Evolutionary conservation across 37 sponge, comb jelly and placozoan species (phyloP).

Genomic region (Petrosia ficiformis): DNA sequence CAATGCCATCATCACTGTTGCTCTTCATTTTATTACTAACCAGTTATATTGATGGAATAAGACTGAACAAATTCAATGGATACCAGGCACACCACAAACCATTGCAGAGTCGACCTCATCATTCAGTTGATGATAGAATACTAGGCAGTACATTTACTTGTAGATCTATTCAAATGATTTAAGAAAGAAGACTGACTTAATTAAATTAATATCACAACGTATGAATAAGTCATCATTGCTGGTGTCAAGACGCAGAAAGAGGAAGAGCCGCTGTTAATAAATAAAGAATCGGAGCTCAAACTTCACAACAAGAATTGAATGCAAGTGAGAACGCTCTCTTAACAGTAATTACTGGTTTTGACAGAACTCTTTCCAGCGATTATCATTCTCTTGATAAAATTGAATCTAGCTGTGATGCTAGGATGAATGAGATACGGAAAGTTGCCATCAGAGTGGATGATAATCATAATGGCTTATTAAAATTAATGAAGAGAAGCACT

Average conservation of each 20-base stretch:
- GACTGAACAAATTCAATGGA: too few relatives aligned
- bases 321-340: conserved; percentile 63
- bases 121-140: too few relatives aligned
- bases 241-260: not conserved
- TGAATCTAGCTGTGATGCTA: conserved; percentile 37
- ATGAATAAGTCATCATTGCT: not conserved
- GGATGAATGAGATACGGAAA: conserved; percentile 54
- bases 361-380: conserved; percentile 63
- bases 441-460: conserved; percentile 55
- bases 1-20: too few relatives aligned
- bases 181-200: conserved; percentile 25
- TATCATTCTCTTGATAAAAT: conserved; percentile 62
- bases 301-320: conserved; percentile 53
- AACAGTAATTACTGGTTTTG: conserved; percentile 36
- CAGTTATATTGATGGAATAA: too few relatives aligned
- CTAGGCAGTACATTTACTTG: conserved; percentile 38
- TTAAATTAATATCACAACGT: conserved; percentile 12
- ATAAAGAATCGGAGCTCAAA: conserved; percentile 18
- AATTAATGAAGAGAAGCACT: conserved; percentile 42
- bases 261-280: not conserved
- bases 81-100: too few relatives aligned
- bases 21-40: too few relatives aligned
- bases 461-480: conserved; percentile 50
- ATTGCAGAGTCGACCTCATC: too few relatives aligned
- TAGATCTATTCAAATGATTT: conserved; percentile 25